Evolutionary conservation across 2,888 invertebrate species (phyloP).

Genomic region (Malthinus seriepunctatus): DNA sequence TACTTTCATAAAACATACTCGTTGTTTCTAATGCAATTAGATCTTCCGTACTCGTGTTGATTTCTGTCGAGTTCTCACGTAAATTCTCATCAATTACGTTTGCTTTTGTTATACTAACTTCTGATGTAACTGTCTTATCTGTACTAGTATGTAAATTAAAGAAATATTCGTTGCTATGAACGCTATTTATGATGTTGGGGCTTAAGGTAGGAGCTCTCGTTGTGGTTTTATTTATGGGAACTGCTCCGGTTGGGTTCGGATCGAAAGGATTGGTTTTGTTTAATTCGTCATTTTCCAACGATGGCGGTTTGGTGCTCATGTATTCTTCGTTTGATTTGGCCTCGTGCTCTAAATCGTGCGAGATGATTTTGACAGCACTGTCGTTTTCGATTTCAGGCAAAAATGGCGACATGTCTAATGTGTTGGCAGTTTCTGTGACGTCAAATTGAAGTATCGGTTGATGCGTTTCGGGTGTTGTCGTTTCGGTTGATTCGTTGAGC

Average conservation of each 20-base stretch:
- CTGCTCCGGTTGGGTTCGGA: conserved; percentile 41
- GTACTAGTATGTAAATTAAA: conserved; percentile 18
- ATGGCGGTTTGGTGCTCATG: conserved; percentile 43
- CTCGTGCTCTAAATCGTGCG: conserved; percentile 53
- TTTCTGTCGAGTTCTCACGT: conserved; percentile 7
- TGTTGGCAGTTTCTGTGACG: conserved; percentile 27
- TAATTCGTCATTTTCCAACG: conserved; percentile 58
- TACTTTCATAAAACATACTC: neutral
- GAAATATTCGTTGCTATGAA: conserved; percentile 47
- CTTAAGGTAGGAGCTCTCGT: conserved; percentile 30
- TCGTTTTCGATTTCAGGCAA: conserved; percentile 68
- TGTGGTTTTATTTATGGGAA: neutral
- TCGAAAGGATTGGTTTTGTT: conserved; percentile 58
- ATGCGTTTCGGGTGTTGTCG: conserved; percentile 28
- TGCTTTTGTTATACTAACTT: conserved; percentile 1
- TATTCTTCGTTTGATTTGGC: neutral
- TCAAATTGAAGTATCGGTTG: conserved; percentile 29
- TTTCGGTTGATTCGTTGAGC: conserved; percentile 20
- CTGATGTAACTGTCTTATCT: conserved; percentile 3
- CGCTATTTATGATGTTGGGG: conserved; percentile 47
- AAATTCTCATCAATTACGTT: neutral
- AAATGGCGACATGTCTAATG: conserved; percentile 66
- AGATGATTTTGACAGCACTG: conserved; percentile 62
- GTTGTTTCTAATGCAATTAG: conserved; percentile 50
- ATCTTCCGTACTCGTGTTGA: conserved; percentile 41